Evolutionary conservation across 2,113 vertebrate genomes (phyloP).

Genomic region (Sinocyclocheilus rhinocerous): DNA sequence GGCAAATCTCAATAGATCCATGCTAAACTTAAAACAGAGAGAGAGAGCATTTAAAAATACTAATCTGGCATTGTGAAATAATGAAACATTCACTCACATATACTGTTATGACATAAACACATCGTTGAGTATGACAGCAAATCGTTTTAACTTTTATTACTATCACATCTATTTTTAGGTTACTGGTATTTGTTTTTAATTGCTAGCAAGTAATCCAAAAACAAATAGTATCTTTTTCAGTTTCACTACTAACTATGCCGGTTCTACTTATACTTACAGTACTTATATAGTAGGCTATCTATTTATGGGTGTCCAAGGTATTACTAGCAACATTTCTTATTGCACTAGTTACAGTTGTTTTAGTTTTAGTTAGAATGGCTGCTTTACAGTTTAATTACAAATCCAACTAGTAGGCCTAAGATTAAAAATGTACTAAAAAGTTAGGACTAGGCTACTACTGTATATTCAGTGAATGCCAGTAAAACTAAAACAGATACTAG

Average conservation of each 20-base stretch:
- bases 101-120: background rate
- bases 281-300: background rate
- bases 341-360: background rate
- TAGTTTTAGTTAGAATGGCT: background rate
- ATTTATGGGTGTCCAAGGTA: background rate
- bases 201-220: background rate
- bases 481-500: background rate
- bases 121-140: background rate
- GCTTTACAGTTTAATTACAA: background rate
- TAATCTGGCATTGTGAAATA: background rate
- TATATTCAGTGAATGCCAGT: background rate
- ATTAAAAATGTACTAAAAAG: background rate
- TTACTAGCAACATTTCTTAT: background rate
- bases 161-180: background rate
- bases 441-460: background rate
- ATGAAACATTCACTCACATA: background rate
- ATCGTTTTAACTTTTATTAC: background rate
- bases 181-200: background rate
- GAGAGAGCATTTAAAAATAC: background rate
- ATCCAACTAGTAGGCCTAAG: background rate
- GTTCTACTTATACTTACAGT: no score
- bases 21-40: slow-evolving; percentile 34
- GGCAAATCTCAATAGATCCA: slow-evolving; percentile 34
- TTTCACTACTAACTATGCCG: background rate
- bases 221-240: background rate